Percentiles rank a stretch among this genome's conserved stretches.
phyloP scores from a whole-genome alignment of 2,888 invertebrate species.

The Luperina testacea region DNA sequence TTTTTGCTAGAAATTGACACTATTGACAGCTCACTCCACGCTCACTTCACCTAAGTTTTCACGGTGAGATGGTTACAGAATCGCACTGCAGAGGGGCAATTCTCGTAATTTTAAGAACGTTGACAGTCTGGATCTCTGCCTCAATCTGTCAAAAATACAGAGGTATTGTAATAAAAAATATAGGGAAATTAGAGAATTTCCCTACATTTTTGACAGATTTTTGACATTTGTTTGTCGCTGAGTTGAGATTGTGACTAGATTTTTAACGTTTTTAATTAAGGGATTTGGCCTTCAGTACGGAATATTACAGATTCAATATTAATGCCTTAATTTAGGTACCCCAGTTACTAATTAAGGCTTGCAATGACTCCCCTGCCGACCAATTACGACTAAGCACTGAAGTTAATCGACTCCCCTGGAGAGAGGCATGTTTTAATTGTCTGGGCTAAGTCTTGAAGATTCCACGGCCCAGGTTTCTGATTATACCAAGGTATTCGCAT shows the following conservation, averaged over 20 bases:
- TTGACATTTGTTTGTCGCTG: too few species aligned
- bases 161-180: too few species aligned
- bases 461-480: background rate
- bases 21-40: too few species aligned
- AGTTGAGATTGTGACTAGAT: background rate
- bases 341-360: constrained; percentile 11
- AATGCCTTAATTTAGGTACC: constrained; percentile 44
- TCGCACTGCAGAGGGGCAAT: too few species aligned
- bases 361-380: constrained; percentile 15
- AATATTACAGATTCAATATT: constrained; percentile 40
- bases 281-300: background rate
- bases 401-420: constrained; percentile 3
- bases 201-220: too few species aligned
- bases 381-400: constrained; percentile 35
- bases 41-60: too few species aligned
- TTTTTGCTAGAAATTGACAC: too few species aligned
- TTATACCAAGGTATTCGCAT: background rate
- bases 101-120: too few species aligned
- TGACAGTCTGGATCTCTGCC: too few species aligned
- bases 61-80: too few species aligned
- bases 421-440: constrained; percentile 1
- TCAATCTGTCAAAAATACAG: too few species aligned
- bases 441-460: background rate
- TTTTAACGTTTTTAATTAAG: background rate
- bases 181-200: too few species aligned